A percentile compares a stretch with the other conserved stretches of the same genome.
phyloP scores from a whole-genome alignment of 1,140 invertebrate genomes.

The Epicauta chinensis region DNA sequence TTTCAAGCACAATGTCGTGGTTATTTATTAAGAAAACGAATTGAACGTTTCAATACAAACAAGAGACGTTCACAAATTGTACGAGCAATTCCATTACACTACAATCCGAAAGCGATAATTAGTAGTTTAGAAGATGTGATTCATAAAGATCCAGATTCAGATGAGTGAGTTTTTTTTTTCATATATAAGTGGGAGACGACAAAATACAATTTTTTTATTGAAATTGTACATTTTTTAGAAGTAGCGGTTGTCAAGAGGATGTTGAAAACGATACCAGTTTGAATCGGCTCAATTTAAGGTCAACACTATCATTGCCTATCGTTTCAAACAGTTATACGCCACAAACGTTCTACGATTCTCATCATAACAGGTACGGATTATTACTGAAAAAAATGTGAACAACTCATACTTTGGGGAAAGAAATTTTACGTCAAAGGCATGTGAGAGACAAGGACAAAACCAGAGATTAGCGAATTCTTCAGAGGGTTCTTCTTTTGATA shows the following conservation, averaged over 20 bases:
- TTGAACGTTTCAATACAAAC: neutral
- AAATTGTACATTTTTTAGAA: slow-evolving; percentile 39
- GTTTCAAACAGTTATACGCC: slow-evolving; percentile 13
- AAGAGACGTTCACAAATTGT: slow-evolving; percentile 1
- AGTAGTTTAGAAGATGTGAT: slow-evolving; percentile 45
- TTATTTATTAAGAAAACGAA: slow-evolving; percentile 49
- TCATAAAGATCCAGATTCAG: slow-evolving; percentile 45
- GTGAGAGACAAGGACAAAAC: no score
- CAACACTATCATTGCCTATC: slow-evolving; percentile 34
- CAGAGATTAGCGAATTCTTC: no score
- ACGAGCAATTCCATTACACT: slow-evolving; percentile 17
- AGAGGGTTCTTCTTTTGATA: no score
- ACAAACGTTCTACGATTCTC: neutral
- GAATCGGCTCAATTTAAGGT: slow-evolving; percentile 25
- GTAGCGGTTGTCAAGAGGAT: slow-evolving; percentile 54
- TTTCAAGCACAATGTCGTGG: slow-evolving; percentile 72
- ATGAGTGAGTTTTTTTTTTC: slow-evolving; percentile 37
- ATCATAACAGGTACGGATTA: slow-evolving; percentile 5
- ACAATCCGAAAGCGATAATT: slow-evolving; percentile 17
- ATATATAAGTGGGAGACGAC: no score
- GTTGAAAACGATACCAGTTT: slow-evolving; percentile 44
- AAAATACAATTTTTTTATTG: neutral
- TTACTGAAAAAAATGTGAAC: no score
- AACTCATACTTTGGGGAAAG: no score
- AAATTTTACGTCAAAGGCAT: no score